Evolutionary conservation across 1,140 invertebrate species (phyloP), one percentile per base, ranked within the genome.

Genomic region (Maniola jurtina): DNA sequence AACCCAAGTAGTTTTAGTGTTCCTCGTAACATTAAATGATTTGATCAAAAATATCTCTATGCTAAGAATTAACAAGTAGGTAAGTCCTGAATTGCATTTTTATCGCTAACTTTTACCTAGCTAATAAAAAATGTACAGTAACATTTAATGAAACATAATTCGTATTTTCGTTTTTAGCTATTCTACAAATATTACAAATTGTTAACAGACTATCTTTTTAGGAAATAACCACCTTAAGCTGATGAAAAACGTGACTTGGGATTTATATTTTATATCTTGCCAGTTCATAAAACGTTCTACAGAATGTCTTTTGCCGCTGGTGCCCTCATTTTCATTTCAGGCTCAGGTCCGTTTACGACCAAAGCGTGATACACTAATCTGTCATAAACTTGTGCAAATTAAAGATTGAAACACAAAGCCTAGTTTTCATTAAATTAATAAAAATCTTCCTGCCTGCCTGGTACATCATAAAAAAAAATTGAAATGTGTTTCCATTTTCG

Each of bases 201-300:
- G 9, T 45, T 45, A 45, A 45, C 42, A 13, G 54, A 15, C 25
- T 35, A 34, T 55, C 25, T 34, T 55, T 55, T 55, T 55, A 55
- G 13, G 25, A 34, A 34, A 55, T 34, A 55, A 35, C 11, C 34
- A 55, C 54, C 54, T 55, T 34, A 34, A 55, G 33, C 34, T 55
- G 54, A 55, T 55, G 54, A 64, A 64, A 64, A 57, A 64, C 62
- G 62, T 64, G 56, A 65, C 34, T 15, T 33, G 6, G 45, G 59
- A 62, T 67, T 55, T 65, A 72, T 62, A 70, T 62, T 68, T 64
- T 76, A 69, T 68, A 62, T 68, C 64, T 64, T 63, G 62, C 36
- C n/a, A 34, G 36, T 63, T 65, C 62, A 52, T 67, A 62, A 64
- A 57, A 58, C 47, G 61, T 69, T 55, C 47, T 57, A 57, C 50